Base-by-base conservation (phyloP, 2,797 vertebrate genomes). In the Pogonophryne albipinna region DNA sequence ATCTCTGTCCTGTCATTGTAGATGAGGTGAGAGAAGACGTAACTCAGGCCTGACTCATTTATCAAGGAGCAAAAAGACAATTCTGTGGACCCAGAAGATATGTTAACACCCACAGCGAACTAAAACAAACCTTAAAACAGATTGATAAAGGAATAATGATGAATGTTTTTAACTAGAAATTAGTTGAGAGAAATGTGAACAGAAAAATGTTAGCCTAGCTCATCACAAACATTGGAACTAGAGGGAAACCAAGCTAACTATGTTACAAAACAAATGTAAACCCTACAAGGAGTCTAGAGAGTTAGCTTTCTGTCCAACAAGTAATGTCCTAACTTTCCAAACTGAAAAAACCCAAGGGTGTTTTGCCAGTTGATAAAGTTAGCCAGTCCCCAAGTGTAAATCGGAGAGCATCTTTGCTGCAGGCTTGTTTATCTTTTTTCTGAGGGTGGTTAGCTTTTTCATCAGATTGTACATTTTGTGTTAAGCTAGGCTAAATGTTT, bases 21-120 rank as follows among this genome's bases (percentile, higher is more conserved):
- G 84, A 92, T 86, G 85, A 92, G 83, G 88, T 87, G 91, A 79
- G 86, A 83, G 77, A 19, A 83, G 91, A 93, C 62, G 59, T 11
- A 85, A 80, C 51, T 3, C 92, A 93, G 91, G 60, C 78, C 27
- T 9, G 51, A 34, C 66, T 79, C 50, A 85, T 91, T 89, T 74
- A 90, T 92, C 87, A 85, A 52, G 0, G 67, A 75, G 70, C 50
- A 47, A 46, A 67, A 68, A 84, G 76, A 92, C 84, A 85, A 80
- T 75, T 59, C n/a, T 78, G 79, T 61, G 41, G 49, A 38, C 60
- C 63, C 34, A 10, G 17, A 47, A 10, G 52, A 44, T 58, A 51
- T 20, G 44, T 57, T 47, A 27, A 79, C 17, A 10, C 58, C 12
- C 61, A 59, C 41, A 71, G 44, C 12, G 9, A 1, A 63, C 23